Evolutionary conservation across 2,888 invertebrate genomes (phyloP), one percentile per base, ranked within the genome.

Genomic region (Antheraea yamamai): DNA sequence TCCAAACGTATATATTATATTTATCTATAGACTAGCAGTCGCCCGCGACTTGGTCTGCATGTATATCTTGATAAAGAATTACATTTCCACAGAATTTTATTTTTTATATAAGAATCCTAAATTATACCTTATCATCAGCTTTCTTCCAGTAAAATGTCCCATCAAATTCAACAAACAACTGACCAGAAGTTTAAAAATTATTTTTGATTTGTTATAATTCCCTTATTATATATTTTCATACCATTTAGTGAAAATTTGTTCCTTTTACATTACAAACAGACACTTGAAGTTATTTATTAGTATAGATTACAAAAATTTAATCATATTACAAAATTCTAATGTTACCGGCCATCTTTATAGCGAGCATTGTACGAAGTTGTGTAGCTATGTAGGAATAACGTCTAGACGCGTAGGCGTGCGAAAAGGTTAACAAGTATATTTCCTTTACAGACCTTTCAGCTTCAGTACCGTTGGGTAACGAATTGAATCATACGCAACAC

Each of bases 401-500:
- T 91, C 91, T 91, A 91, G 91, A 91, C 91, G 88, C 88, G 90
- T 87, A 88, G 91, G 91, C 83, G 83, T 81, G 79, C 80, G 80
- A 85, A 87, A 84, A 84, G 87, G 85, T 86, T 85, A 83, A 81
- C 79, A 74, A 75, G 51, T 76, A 68, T 52, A 73, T 68, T 83
- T 83, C 83, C 83, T 83, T 85, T 78, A 81, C 77, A 83, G 83
- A 81, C 85, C 82, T 83, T 83, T 80, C 79, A 77, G 80, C 77
- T 58, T 47, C 20, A 64, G 71, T 66, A 64, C 66, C 35, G 66
- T 14, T 30, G 26, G 30, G 64, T 26, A 66, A 66, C 30, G 64
- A 66, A 66, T 30, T 66, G 12, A 66, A 6, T 26, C 14, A 26
- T 47, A 47, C 47, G 47, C 47, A 47, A 10, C 47, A 47, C 47